Percentiles rank a stretch among this genome's conserved stretches.
phyloP scores from a whole-genome alignment of 2,888 invertebrate genomes.

The Branchipolynoe longqiensis region DNA sequence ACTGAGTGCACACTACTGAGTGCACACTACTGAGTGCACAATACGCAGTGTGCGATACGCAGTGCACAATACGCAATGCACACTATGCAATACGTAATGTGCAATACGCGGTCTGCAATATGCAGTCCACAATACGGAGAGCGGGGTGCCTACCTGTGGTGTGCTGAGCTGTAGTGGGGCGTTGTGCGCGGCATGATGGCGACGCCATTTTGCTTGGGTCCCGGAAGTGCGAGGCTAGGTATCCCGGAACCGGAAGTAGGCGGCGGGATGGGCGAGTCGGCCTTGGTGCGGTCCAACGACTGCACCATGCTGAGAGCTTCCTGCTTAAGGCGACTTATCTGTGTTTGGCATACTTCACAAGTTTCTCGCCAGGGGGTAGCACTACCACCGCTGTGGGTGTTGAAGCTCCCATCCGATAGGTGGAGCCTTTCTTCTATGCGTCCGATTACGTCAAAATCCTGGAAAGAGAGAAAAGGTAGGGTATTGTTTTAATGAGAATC shows the following conservation, averaged over 20 bases:
- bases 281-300: conserved; percentile 76
- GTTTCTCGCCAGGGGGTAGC: conserved; percentile 66
- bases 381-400: conserved; percentile 1
- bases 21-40: no score
- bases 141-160: conserved; percentile 58
- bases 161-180: conserved; percentile 59
- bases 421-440: conserved; percentile 57
- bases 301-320: conserved; percentile 78
- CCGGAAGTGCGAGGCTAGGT: not conserved
- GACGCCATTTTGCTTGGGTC: conserved; percentile 34
- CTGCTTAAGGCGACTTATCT: conserved; percentile 72
- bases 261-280: conserved; percentile 62
- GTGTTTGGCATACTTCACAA: conserved; percentile 78
- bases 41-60: no score
- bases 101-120: no score
- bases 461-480: conserved; percentile 10
- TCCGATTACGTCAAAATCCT: conserved; percentile 58
- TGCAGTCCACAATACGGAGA: no score
- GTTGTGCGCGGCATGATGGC: conserved; percentile 55
- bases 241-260: conserved; percentile 59
- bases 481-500: no score
- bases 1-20: no score
- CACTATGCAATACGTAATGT: no score
- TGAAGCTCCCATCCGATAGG: conserved; percentile 50
- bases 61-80: no score